Evolutionary conservation across 2,113 vertebrate genomes (phyloP).

Genomic region (Dunckerocampus dactyliophorus): DNA sequence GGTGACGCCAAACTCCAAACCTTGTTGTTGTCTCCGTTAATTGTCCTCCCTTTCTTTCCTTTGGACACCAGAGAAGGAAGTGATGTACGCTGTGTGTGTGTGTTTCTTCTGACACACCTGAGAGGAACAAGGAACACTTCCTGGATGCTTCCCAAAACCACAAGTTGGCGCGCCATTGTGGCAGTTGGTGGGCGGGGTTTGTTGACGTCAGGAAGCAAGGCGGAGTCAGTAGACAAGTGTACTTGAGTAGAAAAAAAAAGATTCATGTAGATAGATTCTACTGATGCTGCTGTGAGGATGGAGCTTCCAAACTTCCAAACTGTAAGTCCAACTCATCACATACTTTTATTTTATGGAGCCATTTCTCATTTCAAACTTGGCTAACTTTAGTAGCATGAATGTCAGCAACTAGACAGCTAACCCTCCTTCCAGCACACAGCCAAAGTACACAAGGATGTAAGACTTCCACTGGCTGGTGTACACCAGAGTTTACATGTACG

Average conservation of each 20-base stretch:
- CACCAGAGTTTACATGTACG: too few species aligned
- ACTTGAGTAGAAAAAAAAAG: not conserved
- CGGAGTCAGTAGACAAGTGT: conserved; percentile 1
- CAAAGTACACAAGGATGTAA: too few species aligned
- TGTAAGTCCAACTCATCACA: not conserved
- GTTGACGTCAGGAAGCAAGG: not conserved
- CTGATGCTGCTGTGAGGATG: not conserved
- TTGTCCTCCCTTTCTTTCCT: too few species aligned
- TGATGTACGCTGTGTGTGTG: too few species aligned
- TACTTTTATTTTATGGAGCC: too few species aligned
- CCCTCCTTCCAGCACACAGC: too few species aligned
- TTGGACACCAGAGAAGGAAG: too few species aligned
- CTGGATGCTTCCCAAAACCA: not conserved
- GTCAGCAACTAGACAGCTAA: too few species aligned
- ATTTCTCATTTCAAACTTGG: too few species aligned
- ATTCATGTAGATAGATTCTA: not conserved
- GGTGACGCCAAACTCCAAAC: not conserved
- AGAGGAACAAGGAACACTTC: not conserved
- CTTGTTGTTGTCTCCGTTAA: too few species aligned
- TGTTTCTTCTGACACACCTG: not conserved
- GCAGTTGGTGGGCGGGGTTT: not conserved
- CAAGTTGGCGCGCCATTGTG: not conserved
- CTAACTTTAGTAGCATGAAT: too few species aligned
- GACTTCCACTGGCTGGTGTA: too few species aligned
- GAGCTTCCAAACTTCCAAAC: not conserved